A percentile compares a stretch with the other conserved stretches of the same genome.
These are phyloP conservation scores for Callospermophilus lateralis DNA, from an alignment of 2,113 vertebrate species.

Conservation along the genomic window DNA sequence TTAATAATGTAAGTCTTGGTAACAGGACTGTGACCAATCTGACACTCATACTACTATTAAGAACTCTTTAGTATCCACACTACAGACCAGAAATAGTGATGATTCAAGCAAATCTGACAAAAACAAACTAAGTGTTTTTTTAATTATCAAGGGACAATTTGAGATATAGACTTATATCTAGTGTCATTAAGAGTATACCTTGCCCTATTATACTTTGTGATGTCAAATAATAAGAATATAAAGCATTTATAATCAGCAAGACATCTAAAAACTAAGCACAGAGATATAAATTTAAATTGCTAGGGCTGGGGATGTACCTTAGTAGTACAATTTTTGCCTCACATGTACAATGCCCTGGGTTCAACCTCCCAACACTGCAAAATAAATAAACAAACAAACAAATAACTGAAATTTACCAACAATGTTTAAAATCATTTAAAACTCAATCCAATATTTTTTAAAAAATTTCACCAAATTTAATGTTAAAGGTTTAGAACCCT, in stretches of 20 bases:
- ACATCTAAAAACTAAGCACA: constrained; percentile 60
- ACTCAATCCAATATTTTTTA: constrained; percentile 22
- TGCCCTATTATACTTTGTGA: constrained; percentile 15
- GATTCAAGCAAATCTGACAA: constrained; percentile 17
- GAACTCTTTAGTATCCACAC: background rate
- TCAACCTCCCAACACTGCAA: background rate
- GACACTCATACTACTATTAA: background rate
- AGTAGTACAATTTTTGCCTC: background rate
- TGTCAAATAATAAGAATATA: constrained; percentile 50
- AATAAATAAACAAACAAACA: background rate
- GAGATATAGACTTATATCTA: constrained; percentile 38
- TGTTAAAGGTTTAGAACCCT: constrained; percentile 51
- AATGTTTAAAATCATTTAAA: constrained; percentile 46
- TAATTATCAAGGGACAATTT: constrained; percentile 30
- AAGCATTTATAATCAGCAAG: constrained; percentile 45
- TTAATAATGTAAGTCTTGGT: constrained; percentile 23
- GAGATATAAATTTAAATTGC: constrained; percentile 53
- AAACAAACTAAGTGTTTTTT: background rate
- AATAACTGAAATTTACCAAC: constrained; percentile 18
- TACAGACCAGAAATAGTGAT: constrained; percentile 32
- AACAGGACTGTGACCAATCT: constrained; percentile 7
- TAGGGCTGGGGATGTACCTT: background rate
- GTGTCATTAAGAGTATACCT: constrained; percentile 3
- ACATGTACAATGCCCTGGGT: background rate
- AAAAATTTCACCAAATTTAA: constrained; percentile 55